Evolutionary conservation across 2,113 vertebrate genomes (phyloP).

Genomic region (Muntiacus muntjak): DNA sequence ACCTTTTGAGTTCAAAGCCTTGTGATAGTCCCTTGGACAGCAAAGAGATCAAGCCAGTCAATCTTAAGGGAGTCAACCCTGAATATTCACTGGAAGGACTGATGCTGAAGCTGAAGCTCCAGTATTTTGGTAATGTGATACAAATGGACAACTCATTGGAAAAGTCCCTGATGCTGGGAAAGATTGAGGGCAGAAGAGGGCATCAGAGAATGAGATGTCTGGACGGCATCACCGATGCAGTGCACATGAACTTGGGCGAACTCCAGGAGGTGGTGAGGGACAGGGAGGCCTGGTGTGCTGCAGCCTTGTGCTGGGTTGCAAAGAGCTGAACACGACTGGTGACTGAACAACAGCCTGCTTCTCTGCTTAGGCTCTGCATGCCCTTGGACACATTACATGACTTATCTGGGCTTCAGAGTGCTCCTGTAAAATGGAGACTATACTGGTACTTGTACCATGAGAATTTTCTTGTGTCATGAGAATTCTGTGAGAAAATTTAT

Average conservation of each 20-base stretch:
- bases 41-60: not conserved
- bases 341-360: not conserved
- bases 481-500: not conserved
- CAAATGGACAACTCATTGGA: not conserved
- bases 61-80: not conserved
- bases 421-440: not conserved
- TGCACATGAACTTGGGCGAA: not conserved
- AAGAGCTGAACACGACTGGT: not conserved
- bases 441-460: not conserved
- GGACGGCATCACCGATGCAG: not conserved
- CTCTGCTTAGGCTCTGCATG: not conserved
- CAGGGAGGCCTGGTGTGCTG: not conserved
- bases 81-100: not conserved
- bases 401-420: not conserved
- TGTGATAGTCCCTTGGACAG: not conserved
- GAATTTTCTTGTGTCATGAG: not conserved
- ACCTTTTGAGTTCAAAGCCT: not conserved
- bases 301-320: not conserved
- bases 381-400: not conserved
- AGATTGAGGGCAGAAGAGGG: not conserved
- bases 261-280: not conserved
- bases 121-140: not conserved
- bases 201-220: not conserved
- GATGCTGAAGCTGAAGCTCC: not conserved
- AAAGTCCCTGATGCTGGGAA: not conserved